Conservation (phyloP, 2,888 invertebrate species). For the Pogonocherus hispidulus region DNA sequence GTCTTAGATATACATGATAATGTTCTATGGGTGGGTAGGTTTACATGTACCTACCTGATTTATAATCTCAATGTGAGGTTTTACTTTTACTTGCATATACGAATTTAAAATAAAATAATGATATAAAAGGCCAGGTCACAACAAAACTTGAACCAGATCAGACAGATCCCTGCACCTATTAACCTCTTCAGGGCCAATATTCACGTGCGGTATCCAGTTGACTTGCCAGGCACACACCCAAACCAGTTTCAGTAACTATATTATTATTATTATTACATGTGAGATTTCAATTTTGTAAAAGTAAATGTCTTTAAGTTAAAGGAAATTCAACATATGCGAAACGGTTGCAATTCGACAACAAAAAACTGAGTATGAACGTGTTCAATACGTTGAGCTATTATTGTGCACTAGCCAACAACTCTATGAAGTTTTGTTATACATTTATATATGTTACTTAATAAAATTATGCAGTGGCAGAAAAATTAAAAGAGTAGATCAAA, state of each 20-base stretch:
- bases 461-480: no score
- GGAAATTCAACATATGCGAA: no score
- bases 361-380: no score
- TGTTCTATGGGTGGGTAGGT: background rate
- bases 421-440: no score
- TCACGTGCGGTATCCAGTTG: constrained; percentile 43
- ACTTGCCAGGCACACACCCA: constrained; percentile 43
- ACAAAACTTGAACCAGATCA: constrained; percentile 29
- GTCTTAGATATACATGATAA: background rate
- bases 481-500: no score
- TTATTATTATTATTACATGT: constrained; percentile 15
- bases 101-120: background rate
- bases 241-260: constrained; percentile 36
- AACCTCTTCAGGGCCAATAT: constrained; percentile 46
- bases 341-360: no score
- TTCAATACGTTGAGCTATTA: no score
- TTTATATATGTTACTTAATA: no score
- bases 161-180: constrained; percentile 37
- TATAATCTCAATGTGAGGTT: background rate
- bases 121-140: constrained; percentile 12
- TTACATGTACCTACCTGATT: background rate
- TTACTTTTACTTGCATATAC: constrained; percentile 18
- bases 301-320: no score
- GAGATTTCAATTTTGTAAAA: constrained; percentile 5
- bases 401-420: no score